Evolutionary conservation across 92 coral and sea anemone species (phyloP).

Genomic region (Epizoanthus fatuus): DNA sequence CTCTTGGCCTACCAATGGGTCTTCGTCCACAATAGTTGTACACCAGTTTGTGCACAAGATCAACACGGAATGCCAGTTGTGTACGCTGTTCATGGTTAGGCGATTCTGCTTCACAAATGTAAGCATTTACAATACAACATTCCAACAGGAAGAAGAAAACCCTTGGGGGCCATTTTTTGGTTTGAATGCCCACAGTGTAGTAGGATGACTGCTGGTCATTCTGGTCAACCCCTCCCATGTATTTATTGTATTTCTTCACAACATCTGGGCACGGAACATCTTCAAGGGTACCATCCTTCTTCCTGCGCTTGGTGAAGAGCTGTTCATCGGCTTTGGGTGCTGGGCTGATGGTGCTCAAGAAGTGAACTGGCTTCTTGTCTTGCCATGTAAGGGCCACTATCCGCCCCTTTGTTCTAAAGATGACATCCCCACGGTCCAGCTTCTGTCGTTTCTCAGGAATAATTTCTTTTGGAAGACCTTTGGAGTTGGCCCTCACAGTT

Average conservation of each 20-base stretch:
- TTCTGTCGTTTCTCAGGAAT: slow-evolving; percentile 14
- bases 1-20: slow-evolving; percentile 42
- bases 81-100: slow-evolving; percentile 2
- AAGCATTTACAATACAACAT: slow-evolving; percentile 26
- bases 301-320: slow-evolving; percentile 17
- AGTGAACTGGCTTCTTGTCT: slow-evolving; percentile 29
- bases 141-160: slow-evolving; percentile 46
- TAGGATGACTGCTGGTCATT: slow-evolving; percentile 25
- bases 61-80: slow-evolving; percentile 16
- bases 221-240: slow-evolving; percentile 45
- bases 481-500: slow-evolving; percentile 31
- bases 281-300: slow-evolving; percentile 32
- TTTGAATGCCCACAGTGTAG: slow-evolving; percentile 32
- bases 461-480: slow-evolving; percentile 35
- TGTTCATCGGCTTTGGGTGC: slow-evolving; percentile 25
- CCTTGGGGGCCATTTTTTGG: slow-evolving; percentile 53
- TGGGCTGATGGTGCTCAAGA: slow-evolving; percentile 11
- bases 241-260: slow-evolving; percentile 42
- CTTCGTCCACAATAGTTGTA: slow-evolving; percentile 25
- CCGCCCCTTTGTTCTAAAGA: neutral
- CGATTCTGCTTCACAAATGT: slow-evolving; percentile 30
- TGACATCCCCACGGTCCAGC: neutral
- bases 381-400: slow-evolving; percentile 25
- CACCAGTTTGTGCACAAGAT: slow-evolving; percentile 41
- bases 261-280: slow-evolving; percentile 28